Evolutionary conservation across 2,113 vertebrate genomes (phyloP).

Genomic region (Lophura nycthemera): DNA sequence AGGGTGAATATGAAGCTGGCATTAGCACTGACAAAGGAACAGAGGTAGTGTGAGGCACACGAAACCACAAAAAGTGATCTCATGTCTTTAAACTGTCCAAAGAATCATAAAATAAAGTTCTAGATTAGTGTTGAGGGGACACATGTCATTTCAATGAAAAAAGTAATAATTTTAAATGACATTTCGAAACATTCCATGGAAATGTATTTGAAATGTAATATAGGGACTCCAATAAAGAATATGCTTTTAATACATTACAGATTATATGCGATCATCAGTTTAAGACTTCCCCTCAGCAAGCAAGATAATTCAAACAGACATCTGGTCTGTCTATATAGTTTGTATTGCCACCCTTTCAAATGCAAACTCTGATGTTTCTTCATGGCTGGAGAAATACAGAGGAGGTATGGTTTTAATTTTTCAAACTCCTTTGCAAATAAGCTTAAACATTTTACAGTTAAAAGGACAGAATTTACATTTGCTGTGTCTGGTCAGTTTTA

Average conservation of each 20-base stretch:
- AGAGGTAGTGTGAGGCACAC: conserved; percentile 50
- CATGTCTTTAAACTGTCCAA: conserved; percentile 73
- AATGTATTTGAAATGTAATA: conserved; percentile 79
- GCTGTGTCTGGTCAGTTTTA: conserved; percentile 75
- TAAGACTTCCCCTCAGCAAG: conserved; percentile 70
- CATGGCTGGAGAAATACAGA: conserved; percentile 45
- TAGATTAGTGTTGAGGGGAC: conserved; percentile 71
- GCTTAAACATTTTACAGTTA: conserved; percentile 76
- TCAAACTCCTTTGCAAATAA: conserved; percentile 73
- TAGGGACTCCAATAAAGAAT: conserved; percentile 71
- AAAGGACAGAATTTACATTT: conserved; percentile 76
- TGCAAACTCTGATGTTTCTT: conserved; percentile 61
- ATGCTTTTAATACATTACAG: conserved; percentile 76
- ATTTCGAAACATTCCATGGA: conserved; percentile 75
- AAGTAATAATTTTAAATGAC: conserved; percentile 70
- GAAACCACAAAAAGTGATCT: conserved; percentile 71
- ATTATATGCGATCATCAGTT: conserved; percentile 75
- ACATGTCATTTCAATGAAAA: conserved; percentile 68
- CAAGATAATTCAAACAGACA: conserved; percentile 74
- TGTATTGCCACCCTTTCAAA: conserved; percentile 65
- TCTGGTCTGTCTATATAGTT: conserved; percentile 58
- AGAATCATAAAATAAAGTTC: conserved; percentile 71
- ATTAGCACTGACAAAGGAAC: conserved; percentile 17
- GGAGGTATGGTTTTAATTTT: conserved; percentile 75
- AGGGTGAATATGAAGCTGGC: conserved; percentile 13